Evolutionary conservation across 2,888 invertebrate genomes (phyloP).

Genomic region (Formica aserva): DNA sequence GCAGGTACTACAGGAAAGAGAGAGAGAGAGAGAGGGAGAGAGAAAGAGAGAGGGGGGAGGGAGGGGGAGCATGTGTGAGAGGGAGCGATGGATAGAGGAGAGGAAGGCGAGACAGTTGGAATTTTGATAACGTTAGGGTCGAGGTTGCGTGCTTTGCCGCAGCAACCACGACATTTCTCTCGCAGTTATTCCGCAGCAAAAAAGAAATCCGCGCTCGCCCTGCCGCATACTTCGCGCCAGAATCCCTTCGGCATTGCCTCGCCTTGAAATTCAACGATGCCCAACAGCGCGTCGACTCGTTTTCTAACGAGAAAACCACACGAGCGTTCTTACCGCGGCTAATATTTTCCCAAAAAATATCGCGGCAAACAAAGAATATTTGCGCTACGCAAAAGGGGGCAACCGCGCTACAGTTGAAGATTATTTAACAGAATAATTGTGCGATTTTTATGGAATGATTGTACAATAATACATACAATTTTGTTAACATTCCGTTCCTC

Average conservation of each 20-base stretch:
- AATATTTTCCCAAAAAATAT: constrained; percentile 23
- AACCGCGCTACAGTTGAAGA: background rate
- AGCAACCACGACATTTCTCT: constrained; percentile 69
- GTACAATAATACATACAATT: background rate
- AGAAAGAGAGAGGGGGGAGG: background rate
- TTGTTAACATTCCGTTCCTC: background rate
- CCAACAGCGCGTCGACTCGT: constrained; percentile 20
- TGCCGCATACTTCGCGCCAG: constrained; percentile 26
- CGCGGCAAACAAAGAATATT: constrained; percentile 13
- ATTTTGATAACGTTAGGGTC: constrained; percentile 76
- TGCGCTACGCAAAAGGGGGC: background rate
- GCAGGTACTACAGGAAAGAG: constrained; percentile 6
- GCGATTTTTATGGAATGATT: background rate
- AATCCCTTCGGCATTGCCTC: constrained; percentile 44
- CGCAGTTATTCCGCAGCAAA: constrained; percentile 57
- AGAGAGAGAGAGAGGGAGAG: background rate
- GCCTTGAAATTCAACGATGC: constrained; percentile 58
- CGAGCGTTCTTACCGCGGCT: constrained; percentile 19
- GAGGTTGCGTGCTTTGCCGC: constrained; percentile 69
- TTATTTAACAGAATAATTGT: background rate
- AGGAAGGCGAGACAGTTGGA: constrained; percentile 65
- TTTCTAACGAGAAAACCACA: constrained; percentile 64
- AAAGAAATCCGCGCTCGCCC: constrained; percentile 46
- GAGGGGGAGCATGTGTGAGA: background rate
- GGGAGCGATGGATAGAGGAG: background rate